Base-by-base conservation (phyloP, 2,888 invertebrate species). In the Mycogona germanica region DNA sequence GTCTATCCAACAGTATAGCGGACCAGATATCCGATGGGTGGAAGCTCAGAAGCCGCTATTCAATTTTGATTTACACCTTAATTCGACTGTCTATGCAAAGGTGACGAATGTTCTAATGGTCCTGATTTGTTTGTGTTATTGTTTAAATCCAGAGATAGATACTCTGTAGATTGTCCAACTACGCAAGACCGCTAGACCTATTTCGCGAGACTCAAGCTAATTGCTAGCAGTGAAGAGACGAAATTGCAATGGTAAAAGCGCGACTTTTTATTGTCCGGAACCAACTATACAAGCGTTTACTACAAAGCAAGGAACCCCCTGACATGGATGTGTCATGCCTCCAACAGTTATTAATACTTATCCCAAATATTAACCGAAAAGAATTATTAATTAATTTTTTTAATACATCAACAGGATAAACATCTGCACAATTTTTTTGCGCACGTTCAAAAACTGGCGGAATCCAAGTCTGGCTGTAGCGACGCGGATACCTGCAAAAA, bases 21-120 rank as follows among this genome's bases (percentile, higher is more conserved):
- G 89, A 0, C 87, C 91, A 1, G 95, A 96, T 62, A 82, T 96
- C 7, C 81, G 82, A 59, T 93, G 93, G 91, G 87, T 96, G 44
- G 96, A 97, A 69, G 80, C 82, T 45, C 92, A 91, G 62, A 84
- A 87, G 63, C 85, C 82, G 12, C 75, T 97, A 9, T 95, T 95
- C 67, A 80, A 81, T 30, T 82, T 93, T 32, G 80, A 80, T 46
- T 76, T 93, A 52, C 82, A 86, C 48, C 75, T 96, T 41, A 80
- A 86, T 59, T 96, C 96, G 0, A 93, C 95, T 0, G 86, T 95
- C 9, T 82, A 87, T 53, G 91, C 93, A 0, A 79, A 70, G 57
- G 72, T 72, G 59, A 58, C 59, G 7, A 57, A 65, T 6, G 29
- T 19, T n/a, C 25, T 44, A 9, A 9, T 7, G 14, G n/a, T 49